Conservation (phyloP, 2,797 vertebrate species). For the Parauchenoglanis ngamensis region DNA sequence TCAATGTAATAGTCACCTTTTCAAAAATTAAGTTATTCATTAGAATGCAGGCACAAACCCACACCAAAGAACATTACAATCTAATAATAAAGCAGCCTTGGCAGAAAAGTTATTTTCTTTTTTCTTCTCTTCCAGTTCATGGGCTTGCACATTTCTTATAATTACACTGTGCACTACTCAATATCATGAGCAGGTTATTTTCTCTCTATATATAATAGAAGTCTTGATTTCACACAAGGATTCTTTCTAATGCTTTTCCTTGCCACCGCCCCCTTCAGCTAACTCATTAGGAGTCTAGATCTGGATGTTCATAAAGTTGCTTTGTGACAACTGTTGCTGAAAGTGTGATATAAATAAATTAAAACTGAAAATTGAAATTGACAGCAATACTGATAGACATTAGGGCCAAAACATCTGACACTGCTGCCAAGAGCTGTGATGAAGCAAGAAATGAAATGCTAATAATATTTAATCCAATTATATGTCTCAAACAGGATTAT, state of each 20-base stretch:
- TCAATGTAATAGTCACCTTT: background rate
- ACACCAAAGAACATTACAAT: too few species aligned
- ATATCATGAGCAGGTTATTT: background rate
- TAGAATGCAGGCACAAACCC: background rate
- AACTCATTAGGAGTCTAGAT: background rate
- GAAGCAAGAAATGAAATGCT: constrained; percentile 8
- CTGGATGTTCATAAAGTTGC: background rate
- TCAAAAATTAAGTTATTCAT: too few species aligned
- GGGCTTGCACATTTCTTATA: background rate
- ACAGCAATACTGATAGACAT: background rate
- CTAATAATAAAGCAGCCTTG: background rate
- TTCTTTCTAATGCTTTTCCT: background rate
- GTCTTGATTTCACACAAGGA: background rate
- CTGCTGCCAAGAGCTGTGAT: background rate
- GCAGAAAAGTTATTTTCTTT: background rate
- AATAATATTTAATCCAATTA: constrained; percentile 8
- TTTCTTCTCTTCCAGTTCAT: background rate
- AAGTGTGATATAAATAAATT: background rate
- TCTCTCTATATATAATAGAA: background rate
- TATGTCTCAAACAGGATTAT: constrained; percentile 15
- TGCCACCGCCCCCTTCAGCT: background rate
- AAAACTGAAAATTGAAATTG: constrained; percentile 4
- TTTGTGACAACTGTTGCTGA: constrained; percentile 2
- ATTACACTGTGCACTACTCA: background rate
- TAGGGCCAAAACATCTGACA: background rate